Base-by-base conservation (phyloP, 2,797 vertebrate species). In the Crocidura indochinensis region DNA sequence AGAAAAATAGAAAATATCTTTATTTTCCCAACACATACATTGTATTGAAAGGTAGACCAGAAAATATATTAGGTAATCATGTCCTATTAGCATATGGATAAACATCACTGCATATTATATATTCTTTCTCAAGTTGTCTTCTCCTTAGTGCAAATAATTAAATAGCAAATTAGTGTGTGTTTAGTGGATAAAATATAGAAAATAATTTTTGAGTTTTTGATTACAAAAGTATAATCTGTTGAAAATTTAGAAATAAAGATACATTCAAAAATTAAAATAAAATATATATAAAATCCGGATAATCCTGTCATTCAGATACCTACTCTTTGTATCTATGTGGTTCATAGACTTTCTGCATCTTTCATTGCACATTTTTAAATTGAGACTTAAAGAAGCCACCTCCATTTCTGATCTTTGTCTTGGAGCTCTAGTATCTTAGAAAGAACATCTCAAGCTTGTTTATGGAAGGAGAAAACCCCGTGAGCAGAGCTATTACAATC, bases 141-240 rank as follows among this genome's bases (percentile, higher is more conserved):
- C 8, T 12, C 3, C 17, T 74, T 20, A 64, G 38, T 56, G 22
- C 38, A 88, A 1, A 9, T 6, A 22, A 3, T 64, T 62, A 72
- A 81, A 76, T 27, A 24, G 84, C 24, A 11, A 51, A 64, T 62
- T 9, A 89, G 4, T 84, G 68, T 90, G 82, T n/a, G 77, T 75
- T 88, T 31, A 89, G 24, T 49, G 53, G 49, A 49, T 29, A 1
- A 91, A 75, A 87, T 90, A 67, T 84, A 72, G 65, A 62, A 87
- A 84, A 74, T 56, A 86, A 0, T 80, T 75, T 85, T 83, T 80
- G 12, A 12, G 26, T 12, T 82, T 82, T 87, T 51, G 19, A 73
- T 75, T 69, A 86, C 22, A 51, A 91, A 94, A 26, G 8, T 75
- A 26, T 15, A 62, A 47, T 72, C 68, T 74, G 22, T 38, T 87